Evolutionary conservation across 2,797 vertebrate species (phyloP).

Genomic region (Allobates femoralis): DNA sequence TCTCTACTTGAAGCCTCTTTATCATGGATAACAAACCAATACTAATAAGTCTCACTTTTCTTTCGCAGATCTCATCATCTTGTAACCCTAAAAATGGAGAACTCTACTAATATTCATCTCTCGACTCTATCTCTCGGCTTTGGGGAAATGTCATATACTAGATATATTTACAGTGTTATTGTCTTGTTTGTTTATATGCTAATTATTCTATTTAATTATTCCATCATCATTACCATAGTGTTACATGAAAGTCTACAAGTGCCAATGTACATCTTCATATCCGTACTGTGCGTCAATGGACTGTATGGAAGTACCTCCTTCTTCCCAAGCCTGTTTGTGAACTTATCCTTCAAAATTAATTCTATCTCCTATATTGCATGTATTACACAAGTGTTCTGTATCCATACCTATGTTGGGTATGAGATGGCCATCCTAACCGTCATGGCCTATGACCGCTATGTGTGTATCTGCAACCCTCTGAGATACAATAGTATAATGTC

Average conservation of each 20-base stretch:
- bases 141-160: neutral
- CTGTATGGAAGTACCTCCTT: constrained; percentile 13
- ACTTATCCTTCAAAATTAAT: neutral
- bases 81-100: neutral
- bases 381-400: constrained; percentile 11
- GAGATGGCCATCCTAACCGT: neutral
- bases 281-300: constrained; percentile 7
- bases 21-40: too few species aligned
- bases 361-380: constrained; percentile 12
- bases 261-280: constrained; percentile 40
- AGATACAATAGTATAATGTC: constrained; percentile 39
- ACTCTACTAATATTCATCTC: neutral
- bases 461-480: constrained; percentile 37
- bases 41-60: neutral
- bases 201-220: neutral
- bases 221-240: neutral
- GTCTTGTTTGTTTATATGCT: neutral
- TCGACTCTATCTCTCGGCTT: neutral
- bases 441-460: constrained; percentile 28
- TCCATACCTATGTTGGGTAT: constrained; percentile 4
- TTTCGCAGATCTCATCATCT: neutral
- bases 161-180: constrained; percentile 28
- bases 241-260: constrained; percentile 20
- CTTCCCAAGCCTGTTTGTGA: neutral
- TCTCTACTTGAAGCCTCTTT: too few species aligned